phyloP scores from a whole-genome alignment of 1,140 invertebrate genomes.

The Drosophila repleta region DNA sequence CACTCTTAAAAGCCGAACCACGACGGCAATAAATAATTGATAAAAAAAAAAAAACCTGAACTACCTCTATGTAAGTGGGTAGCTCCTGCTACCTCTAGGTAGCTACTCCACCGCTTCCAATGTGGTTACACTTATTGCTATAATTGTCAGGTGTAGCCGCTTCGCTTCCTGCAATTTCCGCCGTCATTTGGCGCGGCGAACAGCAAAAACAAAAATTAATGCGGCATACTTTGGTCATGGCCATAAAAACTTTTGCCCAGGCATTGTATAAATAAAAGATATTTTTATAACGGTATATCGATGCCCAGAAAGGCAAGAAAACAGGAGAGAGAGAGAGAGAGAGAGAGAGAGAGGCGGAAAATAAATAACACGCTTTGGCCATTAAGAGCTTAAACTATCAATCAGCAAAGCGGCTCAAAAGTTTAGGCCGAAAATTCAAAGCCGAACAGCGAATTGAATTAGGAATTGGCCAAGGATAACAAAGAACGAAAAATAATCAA shows the following conservation, averaged over 20 bases:
- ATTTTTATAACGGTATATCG: slow-evolving; percentile 21
- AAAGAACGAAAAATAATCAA: slow-evolving; percentile 22
- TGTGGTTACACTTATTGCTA: slow-evolving; percentile 55
- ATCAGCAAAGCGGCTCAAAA: slow-evolving; percentile 34
- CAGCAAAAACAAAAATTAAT: slow-evolving; percentile 43
- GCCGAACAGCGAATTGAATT: slow-evolving; percentile 56
- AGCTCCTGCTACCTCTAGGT: too few species aligned
- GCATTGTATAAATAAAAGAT: slow-evolving; percentile 33
- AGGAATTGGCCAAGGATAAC: slow-evolving; percentile 3
- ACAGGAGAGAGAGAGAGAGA: neutral
- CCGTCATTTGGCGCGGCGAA: slow-evolving; percentile 6
- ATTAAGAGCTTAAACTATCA: slow-evolving; percentile 77
- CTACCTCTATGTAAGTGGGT: neutral
- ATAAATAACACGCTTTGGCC: slow-evolving; percentile 57
- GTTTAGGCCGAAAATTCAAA: slow-evolving; percentile 17
- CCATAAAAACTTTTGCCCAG: slow-evolving; percentile 55
- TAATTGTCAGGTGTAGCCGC: slow-evolving; percentile 76
- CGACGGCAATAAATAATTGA: slow-evolving; percentile 42
- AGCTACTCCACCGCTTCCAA: neutral
- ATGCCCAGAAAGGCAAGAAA: slow-evolving; percentile 13
- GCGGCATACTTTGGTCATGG: slow-evolving; percentile 43
- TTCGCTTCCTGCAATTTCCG: slow-evolving; percentile 74
- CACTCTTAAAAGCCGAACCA: slow-evolving; percentile 1
- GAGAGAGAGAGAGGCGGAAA: neutral
- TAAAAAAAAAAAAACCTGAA: slow-evolving; percentile 8